Evolutionary conservation across 2,888 invertebrate genomes (phyloP), one percentile per base, ranked within the genome.

Genomic region (Macropis europaea): DNA sequence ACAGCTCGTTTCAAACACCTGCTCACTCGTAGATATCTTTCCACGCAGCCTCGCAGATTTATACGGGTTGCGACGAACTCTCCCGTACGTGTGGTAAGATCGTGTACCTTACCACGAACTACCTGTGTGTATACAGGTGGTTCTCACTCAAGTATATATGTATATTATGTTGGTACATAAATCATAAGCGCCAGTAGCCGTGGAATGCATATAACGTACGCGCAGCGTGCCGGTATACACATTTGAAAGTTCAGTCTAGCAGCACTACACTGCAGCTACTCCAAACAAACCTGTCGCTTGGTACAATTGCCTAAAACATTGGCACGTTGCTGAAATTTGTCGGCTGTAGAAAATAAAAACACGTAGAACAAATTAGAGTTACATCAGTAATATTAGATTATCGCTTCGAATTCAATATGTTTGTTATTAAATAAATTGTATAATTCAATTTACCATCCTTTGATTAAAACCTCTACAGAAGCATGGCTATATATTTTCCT

Each of bases 1-100:
- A 86, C 86, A 82, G 82, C 75, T 74, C 77, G 72, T 69, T 78
- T 86, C 86, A 83, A 84, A 82, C 86, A 86, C 85, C 86, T 85
- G 86, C 71, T 79, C 56, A 73, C 73, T 47, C 60, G 68, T 61
- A 73, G 81, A 83, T 78, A 81, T 77, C 76, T 78, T 79, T 79
- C 75, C 73, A 77, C 60, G 73, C 66, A 76, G 60, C 67, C 70
- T 76, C 63, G 74, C 69, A 53, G 69, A 76, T 79, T 71, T 73
- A 60, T 69, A 60, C 40, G 38, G 26, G 43, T 71, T 70, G 63
- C 34, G 67, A 53, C 63, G 22, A 72, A 57, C 53, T 76, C 60
- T 73, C 24, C 47, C 26, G 45, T 61, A 53, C 53, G 24, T 50
- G 64, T 56, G 54, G 56, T 60, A 64, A 77, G 74, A 79, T 77